Percentiles rank a stretch among this genome's conserved stretches.
These are phyloP conservation scores for Gyrodactylus salaris DNA, from an alignment of 1,140 invertebrate species.

Conservation along the genomic window DNA sequence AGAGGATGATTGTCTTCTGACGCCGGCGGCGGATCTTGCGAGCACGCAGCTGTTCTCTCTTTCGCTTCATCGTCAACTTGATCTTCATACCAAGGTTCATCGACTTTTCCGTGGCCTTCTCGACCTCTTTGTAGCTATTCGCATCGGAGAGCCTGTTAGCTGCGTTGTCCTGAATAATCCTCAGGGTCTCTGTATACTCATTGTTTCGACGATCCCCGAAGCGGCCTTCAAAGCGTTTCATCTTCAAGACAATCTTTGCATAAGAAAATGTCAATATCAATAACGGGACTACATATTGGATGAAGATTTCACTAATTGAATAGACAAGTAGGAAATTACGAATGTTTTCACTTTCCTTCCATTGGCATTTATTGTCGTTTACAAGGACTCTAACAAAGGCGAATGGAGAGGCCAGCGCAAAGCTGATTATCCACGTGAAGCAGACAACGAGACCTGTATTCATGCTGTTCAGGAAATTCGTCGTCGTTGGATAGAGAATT, in stretches of 20 bases:
- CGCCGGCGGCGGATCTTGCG: constrained; percentile 5
- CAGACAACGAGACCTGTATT: neutral
- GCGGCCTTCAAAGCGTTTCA: neutral
- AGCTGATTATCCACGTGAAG: neutral
- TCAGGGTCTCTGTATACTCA: neutral
- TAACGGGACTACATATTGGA: neutral
- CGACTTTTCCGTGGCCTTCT: too few species aligned
- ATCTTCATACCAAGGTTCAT: too few species aligned
- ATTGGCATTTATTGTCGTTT: too few species aligned
- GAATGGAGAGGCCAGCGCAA: neutral
- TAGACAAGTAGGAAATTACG: neutral
- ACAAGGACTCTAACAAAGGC: too few species aligned
- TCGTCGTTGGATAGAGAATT: neutral
- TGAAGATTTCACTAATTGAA: neutral
- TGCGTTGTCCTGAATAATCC: too few species aligned
- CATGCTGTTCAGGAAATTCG: neutral
- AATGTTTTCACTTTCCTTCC: too few species aligned
- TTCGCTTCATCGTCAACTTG: too few species aligned
- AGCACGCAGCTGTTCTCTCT: neutral
- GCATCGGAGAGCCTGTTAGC: too few species aligned
- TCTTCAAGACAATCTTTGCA: neutral
- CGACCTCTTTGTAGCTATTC: too few species aligned
- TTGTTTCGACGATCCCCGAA: neutral
- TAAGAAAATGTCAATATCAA: neutral
- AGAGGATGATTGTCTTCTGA: constrained; percentile 12